Base-by-base conservation (phyloP, 2,113 vertebrate genomes). In the Montifringilla adamsi region DNA sequence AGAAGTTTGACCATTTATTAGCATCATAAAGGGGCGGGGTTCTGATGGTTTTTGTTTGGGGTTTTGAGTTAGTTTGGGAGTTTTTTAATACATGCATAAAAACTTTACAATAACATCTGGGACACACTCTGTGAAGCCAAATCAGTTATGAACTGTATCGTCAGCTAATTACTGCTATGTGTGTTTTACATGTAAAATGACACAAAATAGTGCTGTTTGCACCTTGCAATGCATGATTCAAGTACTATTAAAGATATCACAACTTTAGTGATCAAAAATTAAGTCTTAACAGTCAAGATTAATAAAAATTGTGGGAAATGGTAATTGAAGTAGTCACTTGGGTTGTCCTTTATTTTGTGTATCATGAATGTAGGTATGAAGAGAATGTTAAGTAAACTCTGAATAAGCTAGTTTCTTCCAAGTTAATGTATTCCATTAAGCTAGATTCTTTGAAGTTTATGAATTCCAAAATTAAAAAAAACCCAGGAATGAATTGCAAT, bases 1-100 rank as follows among this genome's bases (percentile, higher is more conserved):
- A 90, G 66, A 94, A 92, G 58, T 86, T 84, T n/a, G 49, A 43
- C 47, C 92, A 89, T 96, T 97, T 96, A 81, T 85, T 96, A 95
- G 37, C 33, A 11, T 92, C 74, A 84, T 59, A 88, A 95, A 96
- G 46, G 11, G 28, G 8, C 13, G 28, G 15, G 9, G 35, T 87
- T 78, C 73, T 75, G 24, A 72, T 93, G 28, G 12, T 3, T 59
- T 76, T 59, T 85, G 52, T 67, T 67, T 86, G 44, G 44, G 8
- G 14, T n/a, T 64, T 75, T 90, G 12, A 27, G 11, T 56, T 92
- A 47, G 43, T 81, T 58, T 46, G 41, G 33, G n/a, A 46, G 27
- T 18, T 68, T 93, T 96, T 92, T 93, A 50, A 23, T 70, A 60
- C n/a, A 12, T 78, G n/a, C 31, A 87, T 68, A 59, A 77, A 80